Evolutionary conservation across 1,140 invertebrate species (phyloP), one percentile per base, ranked within the genome.

Genomic region (Pemphigus obesinymphae): DNA sequence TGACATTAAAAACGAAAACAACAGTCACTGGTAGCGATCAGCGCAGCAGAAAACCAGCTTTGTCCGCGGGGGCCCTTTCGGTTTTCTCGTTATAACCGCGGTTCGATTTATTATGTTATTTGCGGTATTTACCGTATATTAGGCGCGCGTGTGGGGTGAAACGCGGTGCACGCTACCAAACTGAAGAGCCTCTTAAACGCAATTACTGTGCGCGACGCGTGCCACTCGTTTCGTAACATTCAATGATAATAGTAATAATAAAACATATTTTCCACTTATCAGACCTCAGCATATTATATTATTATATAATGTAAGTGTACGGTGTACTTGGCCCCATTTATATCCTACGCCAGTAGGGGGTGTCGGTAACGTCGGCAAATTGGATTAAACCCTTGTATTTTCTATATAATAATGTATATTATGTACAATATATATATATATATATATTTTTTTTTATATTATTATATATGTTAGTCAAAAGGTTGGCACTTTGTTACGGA

Each of bases 221-320:
- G 73, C 73, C 73, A 23, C n/a, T 78, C 73, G 50, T 58, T 53
- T 78, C 40, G 73, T 55, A 78, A 78, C 73, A 78, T 78, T 76
- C 50, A 76, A 76, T 76, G 50, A 31, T 43, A 68, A 43, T 43
- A 43, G 23, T 43, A 43, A 73, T 29, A 17, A 70, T 2, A 34
- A 78, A 78, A 78, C 73, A 78, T 78, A 78, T 78, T 78, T 78
- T 78, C 73, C 73, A 78, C 73, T 78, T 55, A 58, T 58, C 73
- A 34, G 13, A 78, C 73, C 50, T n/a, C 50, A 26, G 40, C 23
- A 23, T 8, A 55, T 23, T 1, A 23, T n/a, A n/a, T n/a, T n/a
- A n/a, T n/a, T n/a, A n/a, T n/a, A n/a, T n/a, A n/a, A n/a, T n/a
- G n/a, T n/a, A n/a, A n/a, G n/a, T 23, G 29, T 8, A 15, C 2